Evolutionary conservation across 1,140 invertebrate species (phyloP).

Genomic region (Idris sp.): DNA sequence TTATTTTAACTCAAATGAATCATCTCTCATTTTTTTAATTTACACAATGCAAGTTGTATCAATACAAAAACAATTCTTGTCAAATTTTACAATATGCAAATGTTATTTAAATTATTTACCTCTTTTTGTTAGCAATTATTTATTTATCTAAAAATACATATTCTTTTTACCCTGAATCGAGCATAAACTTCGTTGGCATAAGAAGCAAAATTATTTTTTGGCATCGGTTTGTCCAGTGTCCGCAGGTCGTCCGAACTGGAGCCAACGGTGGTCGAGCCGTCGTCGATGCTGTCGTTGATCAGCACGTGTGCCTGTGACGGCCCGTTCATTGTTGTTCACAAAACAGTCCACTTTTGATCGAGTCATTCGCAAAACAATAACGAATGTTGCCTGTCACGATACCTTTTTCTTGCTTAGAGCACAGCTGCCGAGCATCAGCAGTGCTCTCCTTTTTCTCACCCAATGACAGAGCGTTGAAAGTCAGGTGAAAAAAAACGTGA

Average conservation of each 20-base stretch:
- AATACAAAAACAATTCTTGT: no score
- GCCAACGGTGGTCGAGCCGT: background rate
- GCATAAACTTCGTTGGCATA: constrained; percentile 68
- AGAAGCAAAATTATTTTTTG: constrained; percentile 71
- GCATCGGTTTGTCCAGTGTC: constrained; percentile 63
- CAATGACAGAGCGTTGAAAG: no score
- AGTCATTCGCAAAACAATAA: constrained; percentile 5
- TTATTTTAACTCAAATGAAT: no score
- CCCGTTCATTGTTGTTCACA: constrained; percentile 45
- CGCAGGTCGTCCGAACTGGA: constrained; percentile 35
- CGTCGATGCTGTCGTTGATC: constrained; percentile 53
- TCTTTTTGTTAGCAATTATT: no score
- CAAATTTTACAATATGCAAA: no score
- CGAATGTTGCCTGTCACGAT: background rate
- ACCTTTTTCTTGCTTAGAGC: no score
- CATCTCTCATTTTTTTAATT: no score
- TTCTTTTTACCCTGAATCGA: constrained; percentile 73
- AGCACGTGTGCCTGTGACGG: constrained; percentile 34
- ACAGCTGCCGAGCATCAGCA: background rate
- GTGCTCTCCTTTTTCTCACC: no score
- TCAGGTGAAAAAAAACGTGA: background rate
- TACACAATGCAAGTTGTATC: no score
- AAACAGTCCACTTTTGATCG: background rate
- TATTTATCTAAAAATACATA: no score
- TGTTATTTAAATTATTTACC: no score